These are phyloP conservation scores for Psittacula echo DNA, from an alignment of 2,797 vertebrate genomes.

Conservation along the genomic window DNA sequence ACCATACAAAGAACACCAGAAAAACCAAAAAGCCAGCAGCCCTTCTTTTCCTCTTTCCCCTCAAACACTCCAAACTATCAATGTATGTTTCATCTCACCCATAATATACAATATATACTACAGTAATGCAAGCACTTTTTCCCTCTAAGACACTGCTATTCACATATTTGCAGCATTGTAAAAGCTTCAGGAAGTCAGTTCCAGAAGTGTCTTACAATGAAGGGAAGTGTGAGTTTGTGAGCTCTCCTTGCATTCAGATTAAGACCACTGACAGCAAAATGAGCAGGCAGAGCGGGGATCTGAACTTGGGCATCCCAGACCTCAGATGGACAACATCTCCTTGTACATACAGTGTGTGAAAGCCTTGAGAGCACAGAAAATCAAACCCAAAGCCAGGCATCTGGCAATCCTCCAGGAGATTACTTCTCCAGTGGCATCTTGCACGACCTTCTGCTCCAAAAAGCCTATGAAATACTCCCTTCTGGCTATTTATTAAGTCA, in stretches of 20 bases:
- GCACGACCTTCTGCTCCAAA: slow-evolving; percentile 29
- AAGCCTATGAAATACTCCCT: slow-evolving; percentile 12
- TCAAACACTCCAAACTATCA: not conserved
- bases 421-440: not conserved
- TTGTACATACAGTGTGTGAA: not conserved
- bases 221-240: not conserved
- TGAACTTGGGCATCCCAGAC: not conserved
- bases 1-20: not conserved
- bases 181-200: not conserved
- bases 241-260: not conserved
- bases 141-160: not conserved
- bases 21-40: not conserved
- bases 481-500: slow-evolving; percentile 55
- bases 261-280: not conserved
- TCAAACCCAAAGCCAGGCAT: not conserved
- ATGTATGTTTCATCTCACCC: not conserved
- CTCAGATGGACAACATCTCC: not conserved
- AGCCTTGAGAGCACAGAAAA: not conserved
- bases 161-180: not conserved
- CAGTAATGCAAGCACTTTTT: not conserved
- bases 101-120: not conserved
- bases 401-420: not conserved
- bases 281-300: not conserved
- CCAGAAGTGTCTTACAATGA: not conserved
- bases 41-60: not conserved